These are phyloP conservation scores for Idaea straminata DNA, from an alignment of 2,888 invertebrate genomes.

Conservation along the genomic window DNA sequence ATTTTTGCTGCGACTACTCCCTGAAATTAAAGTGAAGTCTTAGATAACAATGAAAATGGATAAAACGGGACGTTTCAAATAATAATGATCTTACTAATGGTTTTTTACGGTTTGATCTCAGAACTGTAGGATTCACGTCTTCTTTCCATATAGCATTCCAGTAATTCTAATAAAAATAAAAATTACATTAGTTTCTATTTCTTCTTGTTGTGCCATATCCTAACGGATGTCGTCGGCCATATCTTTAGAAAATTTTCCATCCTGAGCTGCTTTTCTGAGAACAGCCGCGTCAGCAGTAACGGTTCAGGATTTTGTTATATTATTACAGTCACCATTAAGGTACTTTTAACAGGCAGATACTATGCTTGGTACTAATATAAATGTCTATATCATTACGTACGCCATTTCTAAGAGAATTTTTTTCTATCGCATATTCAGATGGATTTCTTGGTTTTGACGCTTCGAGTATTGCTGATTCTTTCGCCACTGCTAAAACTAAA, in stretches of 20 bases:
- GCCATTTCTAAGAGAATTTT: conserved; percentile 50
- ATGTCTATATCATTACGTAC: conserved; percentile 34
- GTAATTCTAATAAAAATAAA: conserved; percentile 44
- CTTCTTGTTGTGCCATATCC: not conserved
- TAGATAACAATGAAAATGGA: too few relatives aligned
- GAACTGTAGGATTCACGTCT: conserved; percentile 39
- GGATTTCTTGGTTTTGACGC: conserved; percentile 33
- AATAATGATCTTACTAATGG: conserved; percentile 22
- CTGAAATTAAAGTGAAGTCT: conserved; percentile 35
- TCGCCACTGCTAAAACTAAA: conserved; percentile 50
- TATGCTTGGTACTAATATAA: not conserved
- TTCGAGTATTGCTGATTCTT: conserved; percentile 42
- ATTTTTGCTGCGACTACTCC: conserved; percentile 44
- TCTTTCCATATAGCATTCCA: conserved; percentile 61
- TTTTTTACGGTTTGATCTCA: conserved; percentile 33
- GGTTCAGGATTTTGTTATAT: not conserved
- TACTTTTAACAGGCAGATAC: not conserved
- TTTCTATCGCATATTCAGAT: conserved; percentile 30
- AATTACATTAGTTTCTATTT: not conserved
- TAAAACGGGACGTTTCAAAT: not conserved
- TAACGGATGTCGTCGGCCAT: not conserved
- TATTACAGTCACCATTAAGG: not conserved
- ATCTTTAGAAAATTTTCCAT: not conserved
- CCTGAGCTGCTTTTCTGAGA: too few relatives aligned
- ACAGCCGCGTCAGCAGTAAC: too few relatives aligned